Conservation (phyloP, 1,140 invertebrate species). For the Heterodera carotae region DNA sequence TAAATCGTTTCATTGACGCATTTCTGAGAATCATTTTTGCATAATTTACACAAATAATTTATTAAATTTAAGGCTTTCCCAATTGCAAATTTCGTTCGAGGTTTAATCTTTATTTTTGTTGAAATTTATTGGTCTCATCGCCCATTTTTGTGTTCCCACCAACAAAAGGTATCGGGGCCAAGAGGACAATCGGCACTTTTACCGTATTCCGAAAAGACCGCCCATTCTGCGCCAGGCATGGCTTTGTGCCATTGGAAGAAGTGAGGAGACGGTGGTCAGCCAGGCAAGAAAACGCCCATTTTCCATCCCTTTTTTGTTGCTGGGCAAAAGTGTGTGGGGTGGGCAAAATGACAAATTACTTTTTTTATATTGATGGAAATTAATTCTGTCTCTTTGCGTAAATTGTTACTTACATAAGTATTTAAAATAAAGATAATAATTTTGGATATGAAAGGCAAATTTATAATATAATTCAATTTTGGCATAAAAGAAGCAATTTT, state of each 20-base stretch:
- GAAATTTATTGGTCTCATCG: background rate
- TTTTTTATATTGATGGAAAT: background rate
- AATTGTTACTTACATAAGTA: background rate
- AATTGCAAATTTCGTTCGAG: conserved; percentile 67
- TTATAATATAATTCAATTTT: background rate
- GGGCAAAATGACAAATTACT: background rate
- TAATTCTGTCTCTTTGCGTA: background rate
- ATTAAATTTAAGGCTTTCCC: conserved; percentile 65
- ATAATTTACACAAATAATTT: too few species aligned
- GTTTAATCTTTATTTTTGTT: background rate
- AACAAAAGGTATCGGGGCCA: conserved; percentile 65
- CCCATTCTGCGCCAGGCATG: conserved; percentile 65
- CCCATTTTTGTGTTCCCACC: background rate
- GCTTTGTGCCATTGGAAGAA: conserved; percentile 66
- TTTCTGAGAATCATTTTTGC: too few species aligned
- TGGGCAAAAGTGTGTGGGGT: background rate
- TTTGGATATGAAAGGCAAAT: conserved; percentile 1
- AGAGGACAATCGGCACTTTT: conserved; percentile 67
- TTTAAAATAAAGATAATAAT: background rate
- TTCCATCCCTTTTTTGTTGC: background rate
- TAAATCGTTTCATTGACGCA: too few species aligned
- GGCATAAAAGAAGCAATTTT: too few species aligned
- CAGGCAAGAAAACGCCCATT: conserved; percentile 52
- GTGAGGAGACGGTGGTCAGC: conserved; percentile 67
- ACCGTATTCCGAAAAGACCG: conserved; percentile 67